Percentiles rank a stretch among this genome's conserved stretches.
These are phyloP conservation scores for Mactromeris polynyma DNA, from an alignment of 2,888 invertebrate genomes.

Conservation along the genomic window DNA sequence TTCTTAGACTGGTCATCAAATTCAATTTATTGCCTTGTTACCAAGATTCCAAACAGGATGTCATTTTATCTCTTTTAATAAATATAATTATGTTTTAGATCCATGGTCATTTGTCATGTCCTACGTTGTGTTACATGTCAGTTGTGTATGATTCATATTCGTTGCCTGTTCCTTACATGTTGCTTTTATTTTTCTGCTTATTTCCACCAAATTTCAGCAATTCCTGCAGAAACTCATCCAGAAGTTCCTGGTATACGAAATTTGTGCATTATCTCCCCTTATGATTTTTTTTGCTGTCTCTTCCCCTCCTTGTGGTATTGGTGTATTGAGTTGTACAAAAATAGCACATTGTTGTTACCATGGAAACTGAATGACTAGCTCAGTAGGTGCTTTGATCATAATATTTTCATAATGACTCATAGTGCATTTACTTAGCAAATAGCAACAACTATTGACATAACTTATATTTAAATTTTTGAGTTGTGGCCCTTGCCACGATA, in stretches of 20 bases:
- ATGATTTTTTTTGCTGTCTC: slow-evolving; percentile 21
- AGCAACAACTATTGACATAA: too few species aligned
- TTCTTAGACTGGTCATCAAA: too few species aligned
- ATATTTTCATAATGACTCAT: too few species aligned
- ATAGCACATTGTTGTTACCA: not conserved
- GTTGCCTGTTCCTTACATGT: slow-evolving; percentile 9
- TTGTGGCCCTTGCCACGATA: too few species aligned
- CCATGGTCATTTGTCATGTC: not conserved
- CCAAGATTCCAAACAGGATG: too few species aligned
- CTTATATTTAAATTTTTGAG: too few species aligned
- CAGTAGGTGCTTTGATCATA: too few species aligned
- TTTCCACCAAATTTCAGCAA: slow-evolving; percentile 41
- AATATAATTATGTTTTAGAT: too few species aligned
- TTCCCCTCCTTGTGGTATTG: slow-evolving; percentile 33
- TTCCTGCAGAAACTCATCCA: not conserved
- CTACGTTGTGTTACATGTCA: not conserved
- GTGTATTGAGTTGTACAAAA: slow-evolving; percentile 38
- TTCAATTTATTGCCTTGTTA: too few species aligned
- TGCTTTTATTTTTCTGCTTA: slow-evolving; percentile 18
- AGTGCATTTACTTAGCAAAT: too few species aligned
- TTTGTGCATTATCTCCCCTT: slow-evolving; percentile 27
- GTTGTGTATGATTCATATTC: not conserved
- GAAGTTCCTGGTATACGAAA: slow-evolving; percentile 46
- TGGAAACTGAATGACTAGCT: not conserved
- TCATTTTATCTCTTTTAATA: too few species aligned